Evolutionary conservation across 92 coral and sea anemone species (phyloP).

Genomic region (Palythoa heliodiscus): DNA sequence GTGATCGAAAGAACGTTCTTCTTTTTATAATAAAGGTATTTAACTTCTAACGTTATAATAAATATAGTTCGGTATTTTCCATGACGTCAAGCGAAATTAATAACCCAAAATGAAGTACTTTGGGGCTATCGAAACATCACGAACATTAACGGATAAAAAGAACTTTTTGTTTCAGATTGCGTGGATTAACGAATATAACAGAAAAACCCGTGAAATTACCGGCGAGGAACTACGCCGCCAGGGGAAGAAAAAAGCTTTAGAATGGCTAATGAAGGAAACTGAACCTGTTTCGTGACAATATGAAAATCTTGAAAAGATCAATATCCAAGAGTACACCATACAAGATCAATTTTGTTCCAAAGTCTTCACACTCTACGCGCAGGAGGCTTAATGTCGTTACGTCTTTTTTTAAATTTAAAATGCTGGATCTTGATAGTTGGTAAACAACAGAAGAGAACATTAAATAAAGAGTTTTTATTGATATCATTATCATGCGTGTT

Average conservation of each 20-base stretch:
- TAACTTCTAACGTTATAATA: no score
- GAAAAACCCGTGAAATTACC: conserved; percentile 58
- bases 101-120: no score
- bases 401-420: neutral
- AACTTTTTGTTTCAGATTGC: conserved; percentile 67
- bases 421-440: no score
- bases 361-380: neutral
- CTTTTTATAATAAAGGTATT: no score
- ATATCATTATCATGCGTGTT: no score
- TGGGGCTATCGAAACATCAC: no score
- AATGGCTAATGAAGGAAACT: conserved; percentile 75
- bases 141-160: neutral
- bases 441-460: no score
- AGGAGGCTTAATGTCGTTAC: neutral
- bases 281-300: conserved; percentile 34
- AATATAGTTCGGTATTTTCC: no score
- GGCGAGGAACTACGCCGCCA: conserved; percentile 76
- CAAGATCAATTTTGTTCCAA: neutral
- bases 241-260: conserved; percentile 55
- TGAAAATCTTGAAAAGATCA: neutral
- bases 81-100: no score
- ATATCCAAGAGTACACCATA: neutral
- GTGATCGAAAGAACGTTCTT: no score
- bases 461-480: no score
- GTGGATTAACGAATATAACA: conserved; percentile 87